Base-by-base conservation (phyloP, 2,113 vertebrate genomes). In the Neotragus moschatus region DNA sequence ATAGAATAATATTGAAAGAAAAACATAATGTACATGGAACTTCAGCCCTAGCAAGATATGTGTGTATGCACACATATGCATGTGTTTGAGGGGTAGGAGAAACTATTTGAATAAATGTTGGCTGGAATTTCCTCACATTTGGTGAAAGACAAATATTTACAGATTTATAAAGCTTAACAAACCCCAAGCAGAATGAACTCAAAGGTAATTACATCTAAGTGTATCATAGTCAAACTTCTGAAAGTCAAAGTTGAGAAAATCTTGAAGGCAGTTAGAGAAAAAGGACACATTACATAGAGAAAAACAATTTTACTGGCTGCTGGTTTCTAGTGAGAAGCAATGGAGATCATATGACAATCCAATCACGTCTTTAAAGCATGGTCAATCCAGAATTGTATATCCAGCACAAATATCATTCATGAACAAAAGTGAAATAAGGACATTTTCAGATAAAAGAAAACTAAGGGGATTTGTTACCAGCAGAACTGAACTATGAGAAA, bases 381-480 rank as follows among this genome's bases (percentile, higher is more conserved):
- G 58, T 55, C 73, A 70, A 13, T 30, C 21, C 55, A 70, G 51
- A 56, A 55, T 53, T 82, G 30, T 28, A 51, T 45, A 82, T n/a
- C 56, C 9, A 80, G 53, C 21, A 58, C 90, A 84, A 49, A 56
- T 82, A 77, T n/a, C 55, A 28, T 39, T 88, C 61, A 60, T 8
- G 28, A 66, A 30, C 49, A 89, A 90, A 82, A 33, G 33, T 55
- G 19, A 82, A 89, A 77, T 39, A 33, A 56, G 73, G 53, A 73
- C 56, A 80, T 86, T 89, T 56, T 94, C 47, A 91, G 28, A 13
- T 80, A 23, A 88, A 97, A 91, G n/a, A 93, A 82, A 51, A 26
- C n/a, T 21, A 81, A 87, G 49, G 55, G 30, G 49, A 84, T 93
- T 28, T 70, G 15, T 91, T 26, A 60, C 36, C 12, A 36, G 85